phyloP scores from a whole-genome alignment of 2,888 invertebrate species.

The Falcaria lacertinaria region DNA sequence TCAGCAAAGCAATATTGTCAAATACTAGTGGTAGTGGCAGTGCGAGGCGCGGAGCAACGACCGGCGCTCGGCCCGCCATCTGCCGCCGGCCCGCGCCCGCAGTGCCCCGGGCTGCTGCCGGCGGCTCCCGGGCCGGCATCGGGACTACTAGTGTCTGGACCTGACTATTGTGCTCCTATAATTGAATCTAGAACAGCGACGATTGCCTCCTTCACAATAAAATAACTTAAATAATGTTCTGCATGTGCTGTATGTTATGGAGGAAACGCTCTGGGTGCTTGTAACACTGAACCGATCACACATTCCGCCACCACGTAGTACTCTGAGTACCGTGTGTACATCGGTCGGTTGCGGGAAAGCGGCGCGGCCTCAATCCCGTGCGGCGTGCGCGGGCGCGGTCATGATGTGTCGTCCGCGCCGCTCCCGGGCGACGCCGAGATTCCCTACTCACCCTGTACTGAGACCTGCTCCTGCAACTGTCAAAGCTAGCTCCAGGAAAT shows the following conservation, averaged over 20 bases:
- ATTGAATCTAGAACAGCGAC: too few species aligned
- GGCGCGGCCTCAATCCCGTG: constrained; percentile 39
- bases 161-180: too few species aligned
- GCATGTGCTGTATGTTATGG: too few species aligned
- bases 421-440: background rate
- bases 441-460: constrained; percentile 11
- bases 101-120: too few species aligned
- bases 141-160: too few species aligned
- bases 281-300: constrained; percentile 5
- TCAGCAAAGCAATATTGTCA: too few species aligned
- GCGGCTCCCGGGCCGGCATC: too few species aligned
- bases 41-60: constrained; percentile 42
- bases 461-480: constrained; percentile 4
- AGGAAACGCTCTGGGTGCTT: too few species aligned
- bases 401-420: constrained; percentile 25
- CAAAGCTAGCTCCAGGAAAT: constrained; percentile 13
- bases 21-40: too few species aligned
- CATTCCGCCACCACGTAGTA: constrained; percentile 22
- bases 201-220: too few species aligned
- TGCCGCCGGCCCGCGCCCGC: constrained; percentile 24
- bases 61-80: constrained; percentile 38
- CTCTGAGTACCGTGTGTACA: background rate
- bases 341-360: constrained; percentile 36
- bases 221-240: too few species aligned
- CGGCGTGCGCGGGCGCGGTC: constrained; percentile 29